phyloP scores from a whole-genome alignment of 2,113 vertebrate genomes.

The Eleginops maclovinus region DNA sequence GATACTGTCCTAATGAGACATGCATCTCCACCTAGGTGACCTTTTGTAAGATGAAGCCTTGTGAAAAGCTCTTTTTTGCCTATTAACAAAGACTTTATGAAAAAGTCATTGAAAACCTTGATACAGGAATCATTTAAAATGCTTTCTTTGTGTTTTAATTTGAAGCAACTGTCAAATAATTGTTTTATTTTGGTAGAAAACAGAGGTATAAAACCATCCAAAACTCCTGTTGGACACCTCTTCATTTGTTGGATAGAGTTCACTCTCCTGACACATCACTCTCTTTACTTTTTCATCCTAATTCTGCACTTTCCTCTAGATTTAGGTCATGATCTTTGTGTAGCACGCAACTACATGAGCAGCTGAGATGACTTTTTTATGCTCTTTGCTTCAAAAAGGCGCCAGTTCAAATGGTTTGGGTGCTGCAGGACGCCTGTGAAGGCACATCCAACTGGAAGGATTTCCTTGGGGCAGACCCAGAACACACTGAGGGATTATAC shows the following conservation, averaged over 20 bases:
- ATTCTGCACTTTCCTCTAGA: not conserved
- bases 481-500: conserved; percentile 30
- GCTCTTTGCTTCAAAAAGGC: not conserved
- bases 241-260: not conserved
- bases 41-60: not conserved
- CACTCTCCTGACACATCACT: not conserved
- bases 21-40: conserved; percentile 1
- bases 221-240: not conserved
- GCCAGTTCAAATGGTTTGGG: not conserved
- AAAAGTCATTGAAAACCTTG: not conserved
- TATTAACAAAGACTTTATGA: not conserved
- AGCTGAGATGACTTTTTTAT: not conserved
- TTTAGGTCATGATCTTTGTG: not conserved
- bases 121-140: not conserved
- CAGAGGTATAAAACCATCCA: not conserved
- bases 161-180: not conserved
- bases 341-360: not conserved
- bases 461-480: conserved; percentile 24
- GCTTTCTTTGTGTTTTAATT: not conserved
- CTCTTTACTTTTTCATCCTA: not conserved
- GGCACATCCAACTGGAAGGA: conserved; percentile 24
- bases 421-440: not conserved
- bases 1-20: not conserved
- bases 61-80: not conserved
- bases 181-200: not conserved